These are phyloP conservation scores for Notothenia rossii DNA, from an alignment of 2,113 vertebrate species.

Conservation along the genomic window DNA sequence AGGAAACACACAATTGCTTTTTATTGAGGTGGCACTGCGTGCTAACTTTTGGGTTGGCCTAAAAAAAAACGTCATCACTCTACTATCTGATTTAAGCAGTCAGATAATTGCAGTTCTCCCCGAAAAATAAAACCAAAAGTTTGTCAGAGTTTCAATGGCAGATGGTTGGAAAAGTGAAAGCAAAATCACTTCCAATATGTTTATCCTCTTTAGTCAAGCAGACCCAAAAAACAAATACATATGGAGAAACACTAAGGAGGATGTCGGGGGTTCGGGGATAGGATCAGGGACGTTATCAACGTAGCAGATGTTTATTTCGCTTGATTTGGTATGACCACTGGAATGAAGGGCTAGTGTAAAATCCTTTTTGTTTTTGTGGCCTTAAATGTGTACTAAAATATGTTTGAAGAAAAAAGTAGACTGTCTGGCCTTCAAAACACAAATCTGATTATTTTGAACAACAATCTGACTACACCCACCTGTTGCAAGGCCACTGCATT, in stretches of 20 bases:
- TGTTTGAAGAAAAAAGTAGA: background rate
- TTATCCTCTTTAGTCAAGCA: slow-evolving; percentile 42
- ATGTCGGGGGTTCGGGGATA: background rate
- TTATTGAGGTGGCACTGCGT: no score
- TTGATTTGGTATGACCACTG: background rate
- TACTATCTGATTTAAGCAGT: slow-evolving; percentile 9
- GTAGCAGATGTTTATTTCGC: slow-evolving; percentile 4
- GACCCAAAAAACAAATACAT: slow-evolving; percentile 30
- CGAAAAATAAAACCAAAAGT: slow-evolving; percentile 30
- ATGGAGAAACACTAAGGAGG: background rate
- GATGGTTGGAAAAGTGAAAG: slow-evolving; percentile 47
- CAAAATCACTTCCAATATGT: slow-evolving; percentile 42
- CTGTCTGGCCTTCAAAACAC: background rate
- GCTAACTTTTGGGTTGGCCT: no score
- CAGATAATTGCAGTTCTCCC: slow-evolving; percentile 1
- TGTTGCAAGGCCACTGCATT: background rate
- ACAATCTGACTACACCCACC: no score
- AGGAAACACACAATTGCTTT: no score
- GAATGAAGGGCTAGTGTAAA: background rate
- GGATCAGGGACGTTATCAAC: background rate
- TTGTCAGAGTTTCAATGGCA: slow-evolving; percentile 38
- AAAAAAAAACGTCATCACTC: no score
- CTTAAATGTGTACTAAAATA: background rate
- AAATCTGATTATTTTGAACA: background rate
- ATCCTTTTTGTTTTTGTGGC: background rate